Conservation (phyloP, 2,113 vertebrate genomes). For the Bufo gargarizans region DNA sequence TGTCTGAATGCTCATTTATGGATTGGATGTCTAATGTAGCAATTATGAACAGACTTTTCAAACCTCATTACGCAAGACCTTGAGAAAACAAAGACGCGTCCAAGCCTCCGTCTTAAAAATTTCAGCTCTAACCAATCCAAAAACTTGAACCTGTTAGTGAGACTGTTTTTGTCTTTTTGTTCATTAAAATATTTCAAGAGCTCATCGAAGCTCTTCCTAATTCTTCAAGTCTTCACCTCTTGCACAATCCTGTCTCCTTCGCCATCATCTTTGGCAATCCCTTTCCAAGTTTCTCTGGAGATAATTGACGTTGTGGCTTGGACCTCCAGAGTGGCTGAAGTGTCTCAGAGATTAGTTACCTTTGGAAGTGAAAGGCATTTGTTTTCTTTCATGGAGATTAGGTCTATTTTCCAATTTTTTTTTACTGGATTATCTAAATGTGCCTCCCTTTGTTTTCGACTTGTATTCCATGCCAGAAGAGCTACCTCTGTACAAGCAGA, state of each 20-base stretch:
- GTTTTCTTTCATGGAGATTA: slow-evolving; percentile 27
- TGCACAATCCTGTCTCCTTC: background rate
- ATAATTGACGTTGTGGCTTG: background rate
- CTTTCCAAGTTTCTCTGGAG: background rate
- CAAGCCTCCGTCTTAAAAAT: background rate
- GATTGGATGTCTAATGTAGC: too few relatives aligned
- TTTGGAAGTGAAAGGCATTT: background rate
- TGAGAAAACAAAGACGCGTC: background rate
- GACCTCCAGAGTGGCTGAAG: slow-evolving; percentile 35
- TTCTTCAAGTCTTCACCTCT: slow-evolving; percentile 34
- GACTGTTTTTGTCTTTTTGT: background rate
- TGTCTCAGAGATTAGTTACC: slow-evolving; percentile 18
- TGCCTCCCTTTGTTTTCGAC: background rate
- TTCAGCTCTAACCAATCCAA: background rate
- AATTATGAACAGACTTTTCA: background rate
- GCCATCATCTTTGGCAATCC: background rate
- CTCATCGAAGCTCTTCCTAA: background rate
- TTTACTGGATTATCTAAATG: slow-evolving; percentile 1
- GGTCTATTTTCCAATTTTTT: background rate
- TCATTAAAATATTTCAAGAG: background rate
- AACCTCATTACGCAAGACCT: background rate
- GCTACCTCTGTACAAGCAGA: slow-evolving; percentile 16
- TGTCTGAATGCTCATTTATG: too few relatives aligned
- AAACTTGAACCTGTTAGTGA: background rate
- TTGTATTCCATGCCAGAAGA: slow-evolving; percentile 2